A percentile compares a stretch with the other conserved stretches of the same genome.
These are phyloP conservation scores for Cossypha polioptera DNA, from an alignment of 2,797 vertebrate species.

Conservation along the genomic window DNA sequence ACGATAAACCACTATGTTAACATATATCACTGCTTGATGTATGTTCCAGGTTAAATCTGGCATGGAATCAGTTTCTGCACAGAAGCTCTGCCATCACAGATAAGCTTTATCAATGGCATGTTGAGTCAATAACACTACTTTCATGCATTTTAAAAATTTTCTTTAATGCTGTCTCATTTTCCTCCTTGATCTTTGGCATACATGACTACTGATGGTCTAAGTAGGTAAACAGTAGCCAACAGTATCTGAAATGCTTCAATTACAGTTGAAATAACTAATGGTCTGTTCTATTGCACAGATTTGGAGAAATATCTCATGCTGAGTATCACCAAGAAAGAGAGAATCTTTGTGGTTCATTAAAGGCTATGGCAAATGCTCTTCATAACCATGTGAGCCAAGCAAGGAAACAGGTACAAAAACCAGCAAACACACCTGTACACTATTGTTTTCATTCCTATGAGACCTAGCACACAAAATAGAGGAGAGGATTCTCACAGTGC, in stretches of 20 bases:
- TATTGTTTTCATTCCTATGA: neutral
- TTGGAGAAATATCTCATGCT: neutral
- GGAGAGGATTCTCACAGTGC: neutral
- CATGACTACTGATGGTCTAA: neutral
- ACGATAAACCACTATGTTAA: neutral
- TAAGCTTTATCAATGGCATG: neutral
- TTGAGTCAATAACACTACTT: neutral
- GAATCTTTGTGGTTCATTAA: neutral
- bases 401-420: neutral
- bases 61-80: neutral
- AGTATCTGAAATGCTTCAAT: neutral
- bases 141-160: accelerated
- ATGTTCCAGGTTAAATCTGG: neutral
- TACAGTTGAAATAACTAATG: neutral
- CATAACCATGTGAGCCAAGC: neutral
- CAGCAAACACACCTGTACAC: neutral
- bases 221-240: neutral
- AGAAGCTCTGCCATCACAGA: neutral
- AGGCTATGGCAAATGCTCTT: neutral
- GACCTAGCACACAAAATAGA: neutral
- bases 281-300: neutral
- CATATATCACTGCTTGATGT: neutral
- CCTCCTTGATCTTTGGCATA: neutral
- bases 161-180: neutral
- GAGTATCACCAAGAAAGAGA: neutral